Evolutionary conservation across 2,888 invertebrate species (phyloP).

Genomic region (Spodoptera littoralis): DNA sequence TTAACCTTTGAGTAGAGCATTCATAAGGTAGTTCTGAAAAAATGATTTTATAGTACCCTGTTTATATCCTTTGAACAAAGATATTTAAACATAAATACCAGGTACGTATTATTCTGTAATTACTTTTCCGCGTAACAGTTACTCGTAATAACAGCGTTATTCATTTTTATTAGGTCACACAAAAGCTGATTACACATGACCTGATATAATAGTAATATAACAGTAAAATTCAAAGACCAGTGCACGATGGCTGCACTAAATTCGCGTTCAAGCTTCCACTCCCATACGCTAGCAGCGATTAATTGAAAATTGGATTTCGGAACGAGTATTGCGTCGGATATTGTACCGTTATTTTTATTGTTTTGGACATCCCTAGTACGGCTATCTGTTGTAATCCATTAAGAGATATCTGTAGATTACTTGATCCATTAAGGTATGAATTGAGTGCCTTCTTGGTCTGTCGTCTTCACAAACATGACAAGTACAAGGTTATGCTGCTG

Average conservation of each 20-base stretch:
- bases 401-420: no score
- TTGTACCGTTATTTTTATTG: conserved; percentile 4
- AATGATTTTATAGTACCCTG: no score
- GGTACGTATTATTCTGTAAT: conserved; percentile 17
- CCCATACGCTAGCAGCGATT: conserved; percentile 12
- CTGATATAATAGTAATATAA: conserved; percentile 22
- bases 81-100: neutral
- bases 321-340: conserved; percentile 14
- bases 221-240: conserved; percentile 4
- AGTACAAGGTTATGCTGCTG: no score
- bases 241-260: conserved; percentile 5
- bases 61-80: no score
- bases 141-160: conserved; percentile 22
- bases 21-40: no score
- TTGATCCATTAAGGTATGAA: no score
- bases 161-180: conserved; percentile 25
- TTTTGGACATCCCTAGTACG: neutral
- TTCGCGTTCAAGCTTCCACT: conserved; percentile 7
- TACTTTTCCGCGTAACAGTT: conserved; percentile 13
- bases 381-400: neutral
- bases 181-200: conserved; percentile 22
- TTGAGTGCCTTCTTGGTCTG: no score
- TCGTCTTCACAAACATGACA: no score
- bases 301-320: conserved; percentile 22
- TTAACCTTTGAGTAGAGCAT: no score